phyloP scores from a whole-genome alignment of 2,113 vertebrate genomes.

The Castor canadensis region DNA sequence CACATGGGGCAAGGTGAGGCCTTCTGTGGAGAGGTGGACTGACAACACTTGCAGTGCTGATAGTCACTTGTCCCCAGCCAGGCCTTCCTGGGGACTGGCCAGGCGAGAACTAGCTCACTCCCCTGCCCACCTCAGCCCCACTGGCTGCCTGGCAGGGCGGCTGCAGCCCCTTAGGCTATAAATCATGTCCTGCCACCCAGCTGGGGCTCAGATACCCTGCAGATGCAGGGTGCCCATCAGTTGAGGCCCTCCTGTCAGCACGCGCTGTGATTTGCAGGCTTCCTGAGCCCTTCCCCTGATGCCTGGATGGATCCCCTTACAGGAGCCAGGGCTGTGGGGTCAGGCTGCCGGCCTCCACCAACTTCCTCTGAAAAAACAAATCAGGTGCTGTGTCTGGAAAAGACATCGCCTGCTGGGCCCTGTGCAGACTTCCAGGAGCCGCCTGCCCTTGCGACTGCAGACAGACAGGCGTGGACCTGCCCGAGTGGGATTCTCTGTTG shows the following conservation, averaged over 20 bases:
- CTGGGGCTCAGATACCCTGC: constrained; percentile 49
- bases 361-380: constrained; percentile 36
- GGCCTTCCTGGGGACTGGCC: not conserved
- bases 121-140: not conserved
- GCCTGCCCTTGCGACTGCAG: too few relatives aligned
- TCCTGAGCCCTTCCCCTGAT: constrained; percentile 58
- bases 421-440: not conserved
- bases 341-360: constrained; percentile 67
- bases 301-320: constrained; percentile 54
- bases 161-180: not conserved
- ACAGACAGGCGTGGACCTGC: not conserved
- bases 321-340: constrained; percentile 76
- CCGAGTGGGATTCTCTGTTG: not conserved
- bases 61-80: too few relatives aligned
- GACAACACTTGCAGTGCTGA: accelerated
- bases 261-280: constrained; percentile 80
- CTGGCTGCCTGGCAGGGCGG: too few relatives aligned
- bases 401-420: not conserved
- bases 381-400: not conserved
- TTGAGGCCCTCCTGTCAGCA: constrained; percentile 81
- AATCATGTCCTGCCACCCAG: not conserved
- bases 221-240: constrained; percentile 77
- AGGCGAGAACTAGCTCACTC: accelerated
- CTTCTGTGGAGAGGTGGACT: accelerated
- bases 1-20: not conserved